A percentile compares a stretch with the other conserved stretches of the same genome.
These are phyloP conservation scores for Bettongia penicillata DNA, from an alignment of 2,113 vertebrate species.

Conservation along the genomic window DNA sequence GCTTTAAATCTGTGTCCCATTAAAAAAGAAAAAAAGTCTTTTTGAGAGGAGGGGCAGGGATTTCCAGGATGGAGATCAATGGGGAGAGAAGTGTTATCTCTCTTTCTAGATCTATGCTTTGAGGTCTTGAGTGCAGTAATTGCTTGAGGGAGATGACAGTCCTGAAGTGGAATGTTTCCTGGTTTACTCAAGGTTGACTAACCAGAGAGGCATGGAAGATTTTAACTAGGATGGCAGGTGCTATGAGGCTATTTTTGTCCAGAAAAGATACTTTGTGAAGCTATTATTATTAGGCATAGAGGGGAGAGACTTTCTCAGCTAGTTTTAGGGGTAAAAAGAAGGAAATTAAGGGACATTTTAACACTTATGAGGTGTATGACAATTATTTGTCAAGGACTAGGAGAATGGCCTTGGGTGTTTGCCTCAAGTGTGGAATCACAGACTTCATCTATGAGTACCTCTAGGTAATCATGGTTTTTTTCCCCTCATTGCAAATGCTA, in stretches of 20 bases:
- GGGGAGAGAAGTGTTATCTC: background rate
- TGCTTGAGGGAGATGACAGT: background rate
- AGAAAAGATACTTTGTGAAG: background rate
- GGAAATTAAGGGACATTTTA: background rate
- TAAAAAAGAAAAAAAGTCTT: background rate
- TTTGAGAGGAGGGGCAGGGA: background rate
- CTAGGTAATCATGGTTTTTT: background rate
- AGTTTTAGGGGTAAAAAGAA: background rate
- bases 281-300: background rate
- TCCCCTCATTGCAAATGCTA: background rate
- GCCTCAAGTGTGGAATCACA: background rate
- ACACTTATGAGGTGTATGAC: background rate
- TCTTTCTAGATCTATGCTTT: background rate
- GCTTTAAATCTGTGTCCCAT: background rate
- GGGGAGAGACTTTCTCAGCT: background rate
- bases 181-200: background rate
- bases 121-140: background rate
- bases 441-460: background rate
- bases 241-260: background rate
- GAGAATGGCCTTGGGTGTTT: background rate
- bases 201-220: background rate
- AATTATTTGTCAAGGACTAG: background rate
- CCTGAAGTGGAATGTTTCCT: background rate
- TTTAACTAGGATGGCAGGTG: background rate
- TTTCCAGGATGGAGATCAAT: background rate